phyloP scores from a whole-genome alignment of 2,888 invertebrate genomes.

The Tortricodes alternella region DNA sequence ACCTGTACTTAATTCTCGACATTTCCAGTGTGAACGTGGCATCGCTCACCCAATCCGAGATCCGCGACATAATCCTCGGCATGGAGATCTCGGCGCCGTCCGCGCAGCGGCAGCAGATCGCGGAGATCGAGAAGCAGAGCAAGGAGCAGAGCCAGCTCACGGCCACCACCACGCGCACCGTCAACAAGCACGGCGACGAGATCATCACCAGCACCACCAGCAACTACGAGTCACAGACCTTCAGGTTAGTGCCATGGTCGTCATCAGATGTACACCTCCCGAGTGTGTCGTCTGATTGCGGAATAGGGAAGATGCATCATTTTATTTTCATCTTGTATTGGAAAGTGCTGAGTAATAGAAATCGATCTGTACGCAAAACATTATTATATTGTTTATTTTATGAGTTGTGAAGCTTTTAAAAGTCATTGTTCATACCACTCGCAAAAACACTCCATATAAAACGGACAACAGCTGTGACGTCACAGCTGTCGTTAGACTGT shows the following conservation, averaged over 20 bases:
- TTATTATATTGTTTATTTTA: too few species aligned
- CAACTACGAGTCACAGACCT: slow-evolving; percentile 99
- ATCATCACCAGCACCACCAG: slow-evolving; percentile 99
- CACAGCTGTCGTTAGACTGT: too few species aligned
- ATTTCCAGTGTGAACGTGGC: slow-evolving; percentile 95
- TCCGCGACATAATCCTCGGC: slow-evolving; percentile 98
- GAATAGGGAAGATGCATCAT: too few species aligned
- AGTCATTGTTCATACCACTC: too few species aligned
- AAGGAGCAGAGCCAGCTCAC: slow-evolving; percentile 99
- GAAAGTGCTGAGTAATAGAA: too few species aligned
- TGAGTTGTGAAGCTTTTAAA: too few species aligned
- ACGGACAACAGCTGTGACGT: too few species aligned
- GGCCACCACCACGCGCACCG: slow-evolving; percentile 98
- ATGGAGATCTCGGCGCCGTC: slow-evolving; percentile 99
- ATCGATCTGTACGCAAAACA: too few species aligned
- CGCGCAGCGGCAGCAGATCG: slow-evolving; percentile 99
- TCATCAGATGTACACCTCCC: neutral
- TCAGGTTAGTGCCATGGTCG: slow-evolving; percentile 74
- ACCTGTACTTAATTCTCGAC: too few species aligned
- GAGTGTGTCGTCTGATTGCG: too few species aligned
- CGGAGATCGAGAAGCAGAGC: slow-evolving; percentile 99
- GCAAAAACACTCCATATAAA: too few species aligned
- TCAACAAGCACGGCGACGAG: slow-evolving; percentile 99
- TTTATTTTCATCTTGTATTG: too few species aligned
- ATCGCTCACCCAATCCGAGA: slow-evolving; percentile 99